These are phyloP conservation scores for Noctua fimbriata DNA, from an alignment of 2,888 invertebrate species.

Conservation along the genomic window DNA sequence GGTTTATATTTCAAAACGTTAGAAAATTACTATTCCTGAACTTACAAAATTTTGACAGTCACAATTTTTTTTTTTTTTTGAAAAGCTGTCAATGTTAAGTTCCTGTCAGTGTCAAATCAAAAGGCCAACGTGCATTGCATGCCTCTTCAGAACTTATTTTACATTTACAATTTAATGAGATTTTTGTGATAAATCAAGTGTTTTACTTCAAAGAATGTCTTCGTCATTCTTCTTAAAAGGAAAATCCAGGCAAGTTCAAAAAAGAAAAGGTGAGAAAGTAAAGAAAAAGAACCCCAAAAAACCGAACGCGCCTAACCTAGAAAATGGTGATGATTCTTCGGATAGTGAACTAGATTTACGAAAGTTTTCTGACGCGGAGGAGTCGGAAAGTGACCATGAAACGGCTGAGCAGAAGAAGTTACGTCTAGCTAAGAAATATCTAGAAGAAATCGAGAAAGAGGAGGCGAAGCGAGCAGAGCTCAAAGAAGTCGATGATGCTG, in stretches of 20 bases:
- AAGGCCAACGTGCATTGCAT: conserved; percentile 55
- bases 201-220: conserved; percentile 78
- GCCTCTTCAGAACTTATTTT: conserved; percentile 27
- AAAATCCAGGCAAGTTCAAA: conserved; percentile 89
- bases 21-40: conserved; percentile 15
- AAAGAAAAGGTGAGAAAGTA: conserved; percentile 88
- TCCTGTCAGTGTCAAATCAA: conserved; percentile 37
- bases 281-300: conserved; percentile 83
- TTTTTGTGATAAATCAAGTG: conserved; percentile 37
- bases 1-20: conserved; percentile 3
- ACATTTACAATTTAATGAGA: background rate
- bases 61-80: background rate
- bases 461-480: conserved; percentile 93
- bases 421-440: conserved; percentile 96
- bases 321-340: conserved; percentile 91
- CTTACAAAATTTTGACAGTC: background rate
- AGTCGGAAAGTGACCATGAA: conserved; percentile 92
- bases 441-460: conserved; percentile 96
- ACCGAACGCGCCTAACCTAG: conserved; percentile 82
- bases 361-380: conserved; percentile 87
- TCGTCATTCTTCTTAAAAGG: conserved; percentile 91
- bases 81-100: background rate
- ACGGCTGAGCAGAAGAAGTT: conserved; percentile 97
- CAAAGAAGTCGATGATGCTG: conserved; percentile 91
- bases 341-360: conserved; percentile 92